phyloP scores from a whole-genome alignment of 2,797 vertebrate genomes.

The Lepus townsendii region DNA sequence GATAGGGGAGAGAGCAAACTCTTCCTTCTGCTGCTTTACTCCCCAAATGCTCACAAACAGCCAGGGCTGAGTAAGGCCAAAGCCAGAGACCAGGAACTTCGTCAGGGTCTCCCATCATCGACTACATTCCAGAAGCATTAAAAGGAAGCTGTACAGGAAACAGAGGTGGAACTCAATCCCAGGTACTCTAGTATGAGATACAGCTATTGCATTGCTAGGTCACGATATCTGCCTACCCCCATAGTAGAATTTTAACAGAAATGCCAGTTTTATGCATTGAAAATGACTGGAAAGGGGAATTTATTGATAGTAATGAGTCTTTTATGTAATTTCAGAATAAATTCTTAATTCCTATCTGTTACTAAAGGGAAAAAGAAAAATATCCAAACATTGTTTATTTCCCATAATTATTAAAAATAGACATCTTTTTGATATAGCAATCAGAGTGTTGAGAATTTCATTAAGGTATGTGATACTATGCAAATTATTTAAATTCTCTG shows the following conservation, averaged over 20 bases:
- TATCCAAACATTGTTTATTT: conserved; percentile 42
- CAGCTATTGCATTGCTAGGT: no score
- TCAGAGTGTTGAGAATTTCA: conserved; percentile 6
- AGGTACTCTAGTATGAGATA: no score
- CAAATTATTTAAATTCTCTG: neutral
- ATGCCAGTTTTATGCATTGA: neutral
- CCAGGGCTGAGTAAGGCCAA: no score
- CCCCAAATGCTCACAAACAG: no score
- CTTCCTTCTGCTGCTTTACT: no score
- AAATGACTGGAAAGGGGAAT: conserved; percentile 45
- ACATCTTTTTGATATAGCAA: neutral
- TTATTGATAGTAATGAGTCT: neutral
- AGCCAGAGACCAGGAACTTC: no score
- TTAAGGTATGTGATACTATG: neutral
- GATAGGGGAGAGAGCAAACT: no score
- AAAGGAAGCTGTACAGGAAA: no score
- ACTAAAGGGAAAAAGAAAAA: conserved; percentile 46
- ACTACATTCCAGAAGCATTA: no score
- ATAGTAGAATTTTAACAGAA: neutral
- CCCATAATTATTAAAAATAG: conserved; percentile 7
- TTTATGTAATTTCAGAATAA: conserved; percentile 26
- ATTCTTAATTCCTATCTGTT: conserved; percentile 49
- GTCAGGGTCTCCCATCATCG: no score
- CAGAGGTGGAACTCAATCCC: no score
- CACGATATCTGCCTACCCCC: no score